Evolutionary conservation across 2,888 invertebrate species (phyloP), one percentile per base, ranked within the genome.

Genomic region (Dasypogon diadema): DNA sequence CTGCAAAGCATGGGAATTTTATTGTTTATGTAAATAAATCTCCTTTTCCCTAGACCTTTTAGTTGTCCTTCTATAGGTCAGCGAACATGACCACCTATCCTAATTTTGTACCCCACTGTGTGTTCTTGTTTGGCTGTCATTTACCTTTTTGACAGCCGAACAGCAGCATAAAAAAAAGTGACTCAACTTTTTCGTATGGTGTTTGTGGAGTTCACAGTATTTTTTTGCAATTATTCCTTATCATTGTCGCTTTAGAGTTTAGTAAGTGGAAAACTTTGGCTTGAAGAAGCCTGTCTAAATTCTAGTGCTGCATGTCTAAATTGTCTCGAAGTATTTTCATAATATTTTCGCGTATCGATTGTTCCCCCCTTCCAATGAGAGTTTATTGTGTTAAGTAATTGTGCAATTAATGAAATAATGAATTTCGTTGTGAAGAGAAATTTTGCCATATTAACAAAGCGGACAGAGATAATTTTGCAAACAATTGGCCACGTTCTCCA

Each of bases 381-480:
- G 42, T 46, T 24, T 14, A n/a, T n/a, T 21, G 10, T 65, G 46
- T 24, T 24, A 3, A 65, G 48, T 46, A 46, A 16, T 18, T 30
- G 37, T 60, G 37, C 30, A 58, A 24, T 58, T 34, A 12, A 22
- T n/a, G 16, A 65, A 46, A 46, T 22, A 16, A 65, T 65, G 65
- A 46, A 65, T 65, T 24, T 48, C 2, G 14, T n/a, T 24, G 24
- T 24, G 24, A 70, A 58, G 30, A 34, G 26, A 18, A 8, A 58
- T 16, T 74, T 58, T 42, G 74, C 74, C 8, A 74, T 74, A 12
- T 34, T 74, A 4, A 74, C 26, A 12, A 16, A 55, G 55, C 42
- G 14, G n/a, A 30, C 58, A 2, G 74, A 74, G 30, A 30, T 74
- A 24, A 22, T 58, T 26, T 37, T 74, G 34, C 58, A 74, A 48